phyloP scores from a whole-genome alignment of 2,888 invertebrate genomes.

The Priocnemis perturbator region DNA sequence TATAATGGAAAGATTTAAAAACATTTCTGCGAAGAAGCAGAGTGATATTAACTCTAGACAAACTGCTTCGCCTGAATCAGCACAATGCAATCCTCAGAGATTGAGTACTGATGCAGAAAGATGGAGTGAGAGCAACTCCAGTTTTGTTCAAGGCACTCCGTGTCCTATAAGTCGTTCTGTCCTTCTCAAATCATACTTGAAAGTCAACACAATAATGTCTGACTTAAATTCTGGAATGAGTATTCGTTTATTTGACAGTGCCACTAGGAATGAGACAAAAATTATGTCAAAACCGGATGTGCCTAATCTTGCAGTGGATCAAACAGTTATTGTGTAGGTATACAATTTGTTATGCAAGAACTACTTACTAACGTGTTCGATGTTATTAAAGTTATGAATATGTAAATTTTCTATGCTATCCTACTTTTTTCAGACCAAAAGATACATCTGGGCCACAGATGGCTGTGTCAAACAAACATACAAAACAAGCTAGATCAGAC shows the following conservation, averaged over 20 bases:
- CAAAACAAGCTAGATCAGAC: background rate
- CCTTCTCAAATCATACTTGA: conserved; percentile 53
- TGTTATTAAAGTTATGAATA: too few species aligned
- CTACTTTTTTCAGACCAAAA: conserved; percentile 37
- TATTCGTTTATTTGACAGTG: background rate
- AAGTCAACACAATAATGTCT: conserved; percentile 32
- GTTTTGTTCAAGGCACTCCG: conserved; percentile 60
- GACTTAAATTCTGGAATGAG: conserved; percentile 23
- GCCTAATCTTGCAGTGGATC: background rate
- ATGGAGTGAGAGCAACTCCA: conserved; percentile 20
- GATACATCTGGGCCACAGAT: conserved; percentile 24
- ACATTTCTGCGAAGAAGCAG: too few species aligned
- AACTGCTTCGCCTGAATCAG: too few species aligned
- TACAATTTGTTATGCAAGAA: conserved; percentile 26
- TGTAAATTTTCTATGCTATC: too few species aligned
- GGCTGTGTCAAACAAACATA: background rate
- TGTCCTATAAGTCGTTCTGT: conserved; percentile 58
- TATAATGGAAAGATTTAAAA: background rate
- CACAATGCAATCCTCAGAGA: too few species aligned
- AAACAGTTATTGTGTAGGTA: background rate
- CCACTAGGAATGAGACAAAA: background rate
- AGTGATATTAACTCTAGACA: too few species aligned
- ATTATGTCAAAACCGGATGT: background rate
- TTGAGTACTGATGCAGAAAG: background rate
- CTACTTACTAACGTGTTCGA: too few species aligned